Conservation (phyloP, 1,140 invertebrate species). For the Colletes latitarsis region DNA sequence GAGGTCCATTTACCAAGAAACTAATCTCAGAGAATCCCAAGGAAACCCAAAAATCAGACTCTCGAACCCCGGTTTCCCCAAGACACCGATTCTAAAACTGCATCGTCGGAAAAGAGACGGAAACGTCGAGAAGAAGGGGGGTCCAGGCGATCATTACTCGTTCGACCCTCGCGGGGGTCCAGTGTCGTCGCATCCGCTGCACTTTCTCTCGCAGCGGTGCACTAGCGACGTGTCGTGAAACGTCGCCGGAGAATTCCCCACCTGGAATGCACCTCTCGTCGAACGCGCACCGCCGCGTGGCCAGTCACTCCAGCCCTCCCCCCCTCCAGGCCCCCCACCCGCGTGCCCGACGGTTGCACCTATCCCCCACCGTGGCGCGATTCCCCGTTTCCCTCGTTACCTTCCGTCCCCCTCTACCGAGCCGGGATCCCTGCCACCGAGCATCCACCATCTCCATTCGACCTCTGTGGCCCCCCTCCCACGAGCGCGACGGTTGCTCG, state of each 20-base stretch:
- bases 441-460: slow-evolving; percentile 21
- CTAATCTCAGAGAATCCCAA: too few species aligned
- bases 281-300: slow-evolving; percentile 62
- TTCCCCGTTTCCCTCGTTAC: slow-evolving; percentile 10
- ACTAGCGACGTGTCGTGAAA: slow-evolving; percentile 45
- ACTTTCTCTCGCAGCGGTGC: slow-evolving; percentile 66
- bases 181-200: slow-evolving; percentile 67
- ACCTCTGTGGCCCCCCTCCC: slow-evolving; percentile 27
- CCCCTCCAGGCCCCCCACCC: slow-evolving; percentile 26
- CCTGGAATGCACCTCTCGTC: slow-evolving; percentile 64
- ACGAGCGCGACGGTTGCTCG: not conserved
- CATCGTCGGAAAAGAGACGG: not conserved
- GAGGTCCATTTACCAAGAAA: too few species aligned
- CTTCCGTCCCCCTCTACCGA: not conserved
- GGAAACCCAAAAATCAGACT: too few species aligned
- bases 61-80: too few species aligned
- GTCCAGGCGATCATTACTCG: slow-evolving; percentile 57
- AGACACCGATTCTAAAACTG: too few species aligned
- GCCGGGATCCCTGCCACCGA: slow-evolving; percentile 32
- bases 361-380: slow-evolving; percentile 2
- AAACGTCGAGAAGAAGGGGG: not conserved
- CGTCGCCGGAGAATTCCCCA: slow-evolving; percentile 62
- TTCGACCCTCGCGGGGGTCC: slow-evolving; percentile 63
- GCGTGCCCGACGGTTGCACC: slow-evolving; percentile 55
- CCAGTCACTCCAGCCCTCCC: slow-evolving; percentile 9